Evolutionary conservation across 2,888 invertebrate species (phyloP), one percentile per base, ranked within the genome.

Genomic region (Apodemia duryi): DNA sequence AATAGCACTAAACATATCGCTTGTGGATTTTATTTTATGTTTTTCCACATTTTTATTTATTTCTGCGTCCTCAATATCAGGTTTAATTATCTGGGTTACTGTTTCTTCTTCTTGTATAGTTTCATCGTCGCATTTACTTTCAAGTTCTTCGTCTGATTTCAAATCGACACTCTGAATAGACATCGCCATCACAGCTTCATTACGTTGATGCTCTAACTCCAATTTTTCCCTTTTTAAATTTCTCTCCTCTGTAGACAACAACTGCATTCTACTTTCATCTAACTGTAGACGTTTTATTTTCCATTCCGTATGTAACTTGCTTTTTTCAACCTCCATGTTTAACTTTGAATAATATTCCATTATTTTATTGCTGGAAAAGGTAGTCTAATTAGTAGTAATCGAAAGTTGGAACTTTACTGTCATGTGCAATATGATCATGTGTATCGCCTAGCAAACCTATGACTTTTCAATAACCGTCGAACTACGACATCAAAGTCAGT

Each of bases 281-380:
- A 91, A 74, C 72, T 88, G 89, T 61, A 88, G 76, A 11, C 89
- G 83, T 82, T 88, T 92, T 62, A 91, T 88, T 74, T 93, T 93
- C 94, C 94, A 94, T 71, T 93, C 91, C 0, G 93, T 91, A 70
- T 92, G 93, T 51, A 91, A 77, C 68, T 91, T 91, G 67, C 93
- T 92, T 71, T 90, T 93, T 67, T 94, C 94, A 0, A 93, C 93
- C 73, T 93, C 92, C 77, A 92, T 91, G 51, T 93, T 93, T 57
- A 95, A 77, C 74, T 94, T 92, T n/a, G 93, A 91, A 73, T 95
- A 95, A 77, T 95, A 94, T 73, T 93, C 92, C 75, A 94, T 89
- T 72, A 94, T 91, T 80, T 93, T 93, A 66, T 87, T 86, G 61
- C 94, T 95, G 72, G 49, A 89, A 91, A 68, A 28, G 66, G 61